Evolutionary conservation across 2,888 invertebrate species (phyloP), one percentile per base, ranked within the genome.

Genomic region (Ectemnius continuus): DNA sequence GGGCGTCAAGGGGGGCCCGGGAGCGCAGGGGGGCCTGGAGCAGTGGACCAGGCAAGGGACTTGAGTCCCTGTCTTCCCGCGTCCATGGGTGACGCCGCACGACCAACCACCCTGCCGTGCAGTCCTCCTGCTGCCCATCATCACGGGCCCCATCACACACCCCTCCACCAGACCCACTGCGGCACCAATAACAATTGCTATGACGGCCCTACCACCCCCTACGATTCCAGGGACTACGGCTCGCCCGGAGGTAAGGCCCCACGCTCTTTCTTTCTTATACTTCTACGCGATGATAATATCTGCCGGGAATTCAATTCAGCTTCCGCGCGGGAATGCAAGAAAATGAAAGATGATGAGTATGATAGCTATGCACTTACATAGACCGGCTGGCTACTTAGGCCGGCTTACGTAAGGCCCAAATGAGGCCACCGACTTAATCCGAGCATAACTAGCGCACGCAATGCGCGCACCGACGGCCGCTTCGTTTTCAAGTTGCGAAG

Each of bases 21-120:
- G 94, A 94, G 93, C 94, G 94, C 92, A 92, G 93, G 91, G 92
- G 92, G 81, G 84, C 88, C 89, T 79, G 88, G 89, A 81, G 88
- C 86, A 88, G 95, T 95, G 92, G 95, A 95, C 90, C 94, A 94
- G 88, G 94, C 94, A 84, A 93, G 95, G 87, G 95, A 95, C 88
- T 92, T 95, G 82, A 95, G 95, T 88, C 95, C 95, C 83, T 95
- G 94, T 88, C 94, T 95, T 79, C 95, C 95, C 71, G 94, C 94
- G 86, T 92, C 92, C 85, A 92, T 92, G 92, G 92, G 92, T 81
- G 92, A 93, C 93, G 90, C 91, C 75, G 90, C 88, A 68, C 86
- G 89, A 82, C 92, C 92, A 81, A 94, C 94, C 76, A 94, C 93
- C 75, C 92, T 92, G 78, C 93, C 93, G 68, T 93, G 92, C 65